Base-by-base conservation (phyloP, 1,140 invertebrate species). In the Temnothorax curvispinosus region DNA sequence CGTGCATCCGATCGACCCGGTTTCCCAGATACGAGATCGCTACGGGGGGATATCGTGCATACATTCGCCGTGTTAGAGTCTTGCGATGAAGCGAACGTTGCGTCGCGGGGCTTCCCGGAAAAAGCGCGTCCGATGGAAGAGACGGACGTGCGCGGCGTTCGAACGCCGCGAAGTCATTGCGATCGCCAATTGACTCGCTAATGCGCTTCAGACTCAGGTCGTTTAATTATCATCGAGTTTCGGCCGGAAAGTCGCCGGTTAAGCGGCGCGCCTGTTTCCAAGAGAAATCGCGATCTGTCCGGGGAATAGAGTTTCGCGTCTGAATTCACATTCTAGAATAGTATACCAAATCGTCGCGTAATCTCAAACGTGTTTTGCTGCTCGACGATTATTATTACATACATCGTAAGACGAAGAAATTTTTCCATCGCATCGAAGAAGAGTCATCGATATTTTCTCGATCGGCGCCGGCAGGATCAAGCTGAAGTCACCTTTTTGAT, bases 121-220 rank as follows among this genome's bases (percentile, higher is more conserved):
- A 9, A 6, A 69, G 21, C 21, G 41, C 41, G n/a, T n/a, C 11
- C 13, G n/a, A 38, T 35, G 15, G 44, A 11, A n/a, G 6, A 65
- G 50, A 38, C 9, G 35, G 21, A 64, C 74, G 88, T 71, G 72
- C 38, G 11, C 18, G 11, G 84, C n/a, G 35, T 74, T 62, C 5
- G 56, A 87, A 87, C 67, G 32, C 7, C 67, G 32, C 7, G 3
- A 69, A 32, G 13, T 58, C 60, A 32, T 18, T 9, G 32, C 60
- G 58, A 44, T 32, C 3, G 21, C 74, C 60, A 88, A 84, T 56
- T 65, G 86, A 87, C 47, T 87, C 74, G 60, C 47, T 85, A 85
- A 85, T 85, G 50, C 35, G 47, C 41, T 65, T 54, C 13, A 65
- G 47, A 54, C 38, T 64, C n/a, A 21, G 35, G 1, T 52, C 35